These are phyloP conservation scores for Tipula lateralis DNA, from an alignment of 2,888 invertebrate species.

Conservation along the genomic window DNA sequence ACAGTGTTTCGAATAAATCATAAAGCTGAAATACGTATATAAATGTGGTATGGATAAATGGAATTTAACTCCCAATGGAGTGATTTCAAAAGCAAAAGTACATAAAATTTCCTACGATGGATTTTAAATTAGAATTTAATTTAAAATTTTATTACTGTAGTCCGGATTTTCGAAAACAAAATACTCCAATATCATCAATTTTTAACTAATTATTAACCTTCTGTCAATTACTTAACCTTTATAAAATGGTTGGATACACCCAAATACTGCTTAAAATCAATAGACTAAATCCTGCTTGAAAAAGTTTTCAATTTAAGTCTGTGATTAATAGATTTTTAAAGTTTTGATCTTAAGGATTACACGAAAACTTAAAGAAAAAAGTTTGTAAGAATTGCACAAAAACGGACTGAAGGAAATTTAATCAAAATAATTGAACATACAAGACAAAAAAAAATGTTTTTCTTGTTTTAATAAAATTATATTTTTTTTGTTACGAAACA, in stretches of 20 bases:
- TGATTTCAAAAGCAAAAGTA: not conserved
- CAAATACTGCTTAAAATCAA: not conserved
- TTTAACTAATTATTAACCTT: not conserved
- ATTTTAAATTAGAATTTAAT: not conserved
- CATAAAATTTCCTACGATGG: not conserved
- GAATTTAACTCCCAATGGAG: not conserved
- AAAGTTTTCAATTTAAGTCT: not conserved
- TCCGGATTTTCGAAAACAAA: not conserved
- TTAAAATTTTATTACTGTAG: not conserved
- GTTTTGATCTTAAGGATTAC: not conserved
- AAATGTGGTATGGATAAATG: not conserved
- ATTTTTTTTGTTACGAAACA: not conserved
- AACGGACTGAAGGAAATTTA: not conserved
- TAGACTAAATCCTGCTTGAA: not conserved
- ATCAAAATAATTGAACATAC: not conserved
- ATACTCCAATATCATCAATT: not conserved
- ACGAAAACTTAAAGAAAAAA: not conserved
- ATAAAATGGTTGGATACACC: not conserved
- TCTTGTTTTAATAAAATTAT: not conserved
- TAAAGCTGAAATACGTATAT: not conserved
- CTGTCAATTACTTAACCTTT: not conserved
- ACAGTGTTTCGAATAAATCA: not conserved
- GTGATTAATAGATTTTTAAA: constrained; percentile 11
- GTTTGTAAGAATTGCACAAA: not conserved
- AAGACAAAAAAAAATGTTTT: not conserved